phyloP scores from a whole-genome alignment of 2,113 vertebrate genomes.

The Hippocampus abdominalis region DNA sequence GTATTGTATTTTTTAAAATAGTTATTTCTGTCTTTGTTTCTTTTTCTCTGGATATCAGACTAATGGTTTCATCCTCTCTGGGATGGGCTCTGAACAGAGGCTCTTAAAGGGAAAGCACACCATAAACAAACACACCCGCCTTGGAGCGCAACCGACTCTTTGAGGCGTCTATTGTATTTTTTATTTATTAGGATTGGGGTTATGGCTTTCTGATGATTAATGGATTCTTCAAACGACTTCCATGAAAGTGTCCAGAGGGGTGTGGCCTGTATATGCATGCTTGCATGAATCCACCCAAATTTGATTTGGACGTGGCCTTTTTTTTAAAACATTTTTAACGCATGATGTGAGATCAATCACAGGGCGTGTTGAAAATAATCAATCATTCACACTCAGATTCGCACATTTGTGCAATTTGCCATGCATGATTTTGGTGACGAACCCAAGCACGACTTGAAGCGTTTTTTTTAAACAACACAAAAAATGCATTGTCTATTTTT shows the following conservation, averaged over 20 bases:
- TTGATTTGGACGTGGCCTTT: background rate
- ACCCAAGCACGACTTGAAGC: no score
- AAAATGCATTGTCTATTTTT: no score
- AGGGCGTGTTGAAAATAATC: no score
- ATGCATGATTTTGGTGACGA: no score
- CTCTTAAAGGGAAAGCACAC: slow-evolving; percentile 66
- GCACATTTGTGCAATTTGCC: no score
- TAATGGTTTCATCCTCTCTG: slow-evolving; percentile 64
- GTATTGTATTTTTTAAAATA: slow-evolving; percentile 9
- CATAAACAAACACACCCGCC: slow-evolving; percentile 41
- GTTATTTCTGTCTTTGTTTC: slow-evolving; percentile 8
- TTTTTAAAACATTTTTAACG: no score
- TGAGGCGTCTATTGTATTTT: background rate
- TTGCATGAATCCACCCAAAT: background rate
- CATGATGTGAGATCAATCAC: no score
- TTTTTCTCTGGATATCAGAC: slow-evolving; percentile 54
- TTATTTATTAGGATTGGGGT: background rate
- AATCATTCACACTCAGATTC: no score
- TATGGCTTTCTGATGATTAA: background rate
- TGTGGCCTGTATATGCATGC: no score
- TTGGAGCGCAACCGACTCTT: slow-evolving; percentile 7
- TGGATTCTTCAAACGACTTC: background rate
- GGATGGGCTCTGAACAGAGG: slow-evolving; percentile 56
- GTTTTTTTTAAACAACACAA: no score
- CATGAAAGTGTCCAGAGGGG: background rate